Evolutionary conservation across 1,140 invertebrate genomes (phyloP), one percentile per base, ranked within the genome.

Genomic region (Medauroidea extradentata): DNA sequence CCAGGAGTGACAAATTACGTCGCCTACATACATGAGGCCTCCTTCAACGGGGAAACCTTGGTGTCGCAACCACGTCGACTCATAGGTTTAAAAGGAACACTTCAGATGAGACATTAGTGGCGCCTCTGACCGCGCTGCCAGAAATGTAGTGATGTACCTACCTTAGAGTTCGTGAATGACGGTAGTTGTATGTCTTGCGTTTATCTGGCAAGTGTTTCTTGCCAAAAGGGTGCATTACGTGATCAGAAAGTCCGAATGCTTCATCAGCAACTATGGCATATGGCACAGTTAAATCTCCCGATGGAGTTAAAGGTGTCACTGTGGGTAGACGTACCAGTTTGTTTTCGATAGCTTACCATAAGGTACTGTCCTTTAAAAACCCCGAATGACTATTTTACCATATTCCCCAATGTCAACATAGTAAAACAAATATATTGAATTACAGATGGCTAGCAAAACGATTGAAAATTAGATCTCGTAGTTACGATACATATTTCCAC

Each of bases 191-290:
- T 11, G 11, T 11, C 11, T 34, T 34, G 4, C 11, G 5, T 11
- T 11, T 34, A 4, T 7, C 29, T 34, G 29, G 4, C 29, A 34
- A 34, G 4, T 11, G 5, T 34, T 34, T 34, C 11, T 11, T 34
- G 29, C 5, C 5, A 34, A 34, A 34, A 34, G 29, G 29, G 29
- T 11, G 11, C 29, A 34, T 34, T 11, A 34, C 29, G 29, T 34
- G 4, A 34, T 11, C 29, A 7, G 48, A 24, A 3, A 23, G 21
- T 5, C 48, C 65, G 68, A 82, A 83, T 39, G 77, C 78, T 54
- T 78, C 75, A 67, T 82, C 78, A 9, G 69, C 79, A 23, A 81
- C 62, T 66, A 82, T 69, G 25, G 73, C 63, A 59, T 73, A 71
- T 38, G 71, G 66, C 41, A 70, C 29, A 59, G 13, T 2, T 44